Evolutionary conservation across 2,888 invertebrate genomes (phyloP).

Genomic region (Cryptocheilus praepositus): DNA sequence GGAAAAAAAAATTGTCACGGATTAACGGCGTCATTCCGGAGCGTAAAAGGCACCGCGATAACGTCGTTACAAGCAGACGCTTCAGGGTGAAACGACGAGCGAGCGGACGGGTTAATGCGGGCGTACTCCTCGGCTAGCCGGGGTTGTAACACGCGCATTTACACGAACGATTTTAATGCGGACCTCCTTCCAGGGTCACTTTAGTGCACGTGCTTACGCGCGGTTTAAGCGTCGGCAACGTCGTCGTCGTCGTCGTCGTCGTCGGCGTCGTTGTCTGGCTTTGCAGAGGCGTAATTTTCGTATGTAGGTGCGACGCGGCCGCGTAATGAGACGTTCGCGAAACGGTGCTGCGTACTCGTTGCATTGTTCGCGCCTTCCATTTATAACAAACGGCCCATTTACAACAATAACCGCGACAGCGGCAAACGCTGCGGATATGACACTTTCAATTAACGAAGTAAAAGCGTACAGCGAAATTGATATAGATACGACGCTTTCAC

Average conservation of each 20-base stretch:
- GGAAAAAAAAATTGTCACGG: too few species aligned
- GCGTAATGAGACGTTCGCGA: constrained; percentile 21
- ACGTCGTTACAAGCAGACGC: too few species aligned
- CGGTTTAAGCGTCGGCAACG: constrained; percentile 20
- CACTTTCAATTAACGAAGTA: too few species aligned
- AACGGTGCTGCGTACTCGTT: constrained; percentile 18
- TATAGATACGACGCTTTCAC: too few species aligned
- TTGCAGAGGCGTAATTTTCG: constrained; percentile 26
- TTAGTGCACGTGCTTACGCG: constrained; percentile 14
- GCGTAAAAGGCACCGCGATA: too few species aligned
- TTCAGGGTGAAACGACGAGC: too few species aligned
- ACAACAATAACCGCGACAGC: too few species aligned
- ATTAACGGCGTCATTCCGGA: too few species aligned
- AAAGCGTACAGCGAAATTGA: too few species aligned
- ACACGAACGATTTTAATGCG: constrained; percentile 31
- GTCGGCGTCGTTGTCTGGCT: constrained; percentile 24
- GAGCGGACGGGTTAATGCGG: too few species aligned
- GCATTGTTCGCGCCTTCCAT: constrained; percentile 20
- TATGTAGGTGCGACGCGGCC: not conserved
- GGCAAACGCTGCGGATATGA: too few species aligned
- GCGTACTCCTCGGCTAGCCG: constrained; percentile 28
- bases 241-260: too few species aligned
- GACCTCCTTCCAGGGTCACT: constrained; percentile 19
- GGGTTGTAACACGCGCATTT: constrained; percentile 32
- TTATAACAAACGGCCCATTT: constrained; percentile 17